A percentile compares a stretch with the other conserved stretches of the same genome.
These are phyloP conservation scores for Sialis fuliginosa DNA, from an alignment of 2,888 invertebrate genomes.

Conservation along the genomic window DNA sequence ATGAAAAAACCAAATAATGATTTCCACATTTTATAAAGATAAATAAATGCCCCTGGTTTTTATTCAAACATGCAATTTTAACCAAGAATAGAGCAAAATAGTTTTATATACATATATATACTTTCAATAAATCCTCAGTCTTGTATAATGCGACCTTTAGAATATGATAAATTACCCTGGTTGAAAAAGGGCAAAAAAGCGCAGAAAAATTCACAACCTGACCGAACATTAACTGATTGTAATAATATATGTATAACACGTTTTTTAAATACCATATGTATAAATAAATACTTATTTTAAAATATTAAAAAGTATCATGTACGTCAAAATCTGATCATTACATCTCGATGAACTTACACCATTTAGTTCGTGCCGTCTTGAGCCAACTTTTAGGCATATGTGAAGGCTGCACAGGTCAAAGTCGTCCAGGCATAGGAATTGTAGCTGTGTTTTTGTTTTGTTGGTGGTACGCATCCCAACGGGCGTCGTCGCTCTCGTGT, in stretches of 20 bases:
- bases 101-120: neutral
- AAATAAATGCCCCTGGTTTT: no score
- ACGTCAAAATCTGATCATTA: neutral
- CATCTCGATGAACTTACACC: constrained; percentile 19
- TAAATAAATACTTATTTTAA: neutral
- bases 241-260: neutral
- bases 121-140: neutral
- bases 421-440: constrained; percentile 14
- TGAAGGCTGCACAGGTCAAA: constrained; percentile 21
- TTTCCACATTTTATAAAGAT: no score
- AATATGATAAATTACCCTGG: no score
- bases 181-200: neutral
- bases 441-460: constrained; percentile 12
- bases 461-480: constrained; percentile 47
- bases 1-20: no score
- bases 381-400: constrained; percentile 28
- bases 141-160: neutral
- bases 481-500: constrained; percentile 83
- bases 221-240: neutral
- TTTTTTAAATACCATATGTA: neutral
- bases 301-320: neutral
- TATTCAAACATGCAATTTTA: neutral
- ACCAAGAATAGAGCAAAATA: neutral
- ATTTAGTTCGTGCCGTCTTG: constrained; percentile 22
- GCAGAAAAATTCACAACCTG: neutral